These are phyloP conservation scores for Heliconius cydno DNA, from an alignment of 2,888 invertebrate species.

Conservation along the genomic window DNA sequence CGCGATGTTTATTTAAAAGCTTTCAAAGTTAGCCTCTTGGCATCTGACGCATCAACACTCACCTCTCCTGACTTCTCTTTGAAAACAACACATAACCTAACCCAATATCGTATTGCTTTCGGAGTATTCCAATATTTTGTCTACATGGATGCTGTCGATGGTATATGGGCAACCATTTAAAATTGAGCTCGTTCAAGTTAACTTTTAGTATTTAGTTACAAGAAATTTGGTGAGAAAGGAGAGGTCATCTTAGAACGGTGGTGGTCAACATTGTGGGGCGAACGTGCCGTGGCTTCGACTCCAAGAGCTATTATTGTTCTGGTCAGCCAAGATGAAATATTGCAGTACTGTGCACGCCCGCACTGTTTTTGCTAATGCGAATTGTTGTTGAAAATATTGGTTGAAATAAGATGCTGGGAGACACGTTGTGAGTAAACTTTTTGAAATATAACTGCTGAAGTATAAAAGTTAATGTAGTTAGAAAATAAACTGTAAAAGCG, in stretches of 20 bases:
- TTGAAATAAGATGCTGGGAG: conserved; percentile 72
- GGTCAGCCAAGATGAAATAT: conserved; percentile 82
- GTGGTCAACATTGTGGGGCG: conserved; percentile 77
- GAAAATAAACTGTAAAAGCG: too few relatives aligned
- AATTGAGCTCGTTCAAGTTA: conserved; percentile 56
- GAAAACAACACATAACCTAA: conserved; percentile 81
- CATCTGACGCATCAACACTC: conserved; percentile 77
- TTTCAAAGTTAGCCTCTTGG: conserved; percentile 70
- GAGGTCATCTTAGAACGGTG: conserved; percentile 63
- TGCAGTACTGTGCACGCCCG: conserved; percentile 79
- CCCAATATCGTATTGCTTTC: conserved; percentile 83
- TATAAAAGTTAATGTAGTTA: too few relatives aligned
- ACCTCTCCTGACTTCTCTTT: conserved; percentile 68
- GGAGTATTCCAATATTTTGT: conserved; percentile 82
- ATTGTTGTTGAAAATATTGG: conserved; percentile 77
- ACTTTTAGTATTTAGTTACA: conserved; percentile 50
- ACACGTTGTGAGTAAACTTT: conserved; percentile 64
- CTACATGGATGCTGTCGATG: conserved; percentile 81
- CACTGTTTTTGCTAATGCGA: conserved; percentile 77
- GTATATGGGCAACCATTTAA: conserved; percentile 63
- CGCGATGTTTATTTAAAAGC: conserved; percentile 38
- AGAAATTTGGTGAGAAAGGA: conserved; percentile 46
- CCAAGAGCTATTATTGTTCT: conserved; percentile 81
- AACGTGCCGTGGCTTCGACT: conserved; percentile 82
- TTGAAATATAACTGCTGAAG: not conserved